A percentile compares a stretch with the other conserved stretches of the same genome.
Conservation (phyloP, 2,113 vertebrate genomes). For the Bufo bufo region DNA sequence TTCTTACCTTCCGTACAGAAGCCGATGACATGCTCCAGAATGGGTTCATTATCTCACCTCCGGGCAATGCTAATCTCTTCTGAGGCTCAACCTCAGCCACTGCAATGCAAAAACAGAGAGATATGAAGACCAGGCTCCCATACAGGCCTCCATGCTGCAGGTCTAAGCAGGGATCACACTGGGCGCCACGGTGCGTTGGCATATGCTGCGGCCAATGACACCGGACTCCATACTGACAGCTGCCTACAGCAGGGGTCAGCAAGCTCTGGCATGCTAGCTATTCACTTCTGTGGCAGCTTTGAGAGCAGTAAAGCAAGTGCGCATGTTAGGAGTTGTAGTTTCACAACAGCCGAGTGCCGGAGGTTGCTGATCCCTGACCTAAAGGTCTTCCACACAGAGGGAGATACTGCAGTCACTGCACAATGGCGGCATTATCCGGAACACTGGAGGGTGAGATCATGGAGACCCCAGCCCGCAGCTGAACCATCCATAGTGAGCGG, state of each 20-base stretch:
- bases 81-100: slow-evolving; percentile 65
- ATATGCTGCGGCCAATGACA: too few relatives aligned
- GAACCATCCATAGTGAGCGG: background rate
- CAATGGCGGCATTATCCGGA: slow-evolving; percentile 20
- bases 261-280: too few relatives aligned
- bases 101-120: slow-evolving; percentile 18
- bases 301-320: too few relatives aligned
- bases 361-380: background rate
- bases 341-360: too few relatives aligned
- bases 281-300: too few relatives aligned
- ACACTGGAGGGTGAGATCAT: background rate
- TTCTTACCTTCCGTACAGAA: slow-evolving; percentile 86
- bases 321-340: too few relatives aligned
- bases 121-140: background rate
- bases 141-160: background rate
- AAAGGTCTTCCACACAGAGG: background rate
- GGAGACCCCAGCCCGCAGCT: background rate
- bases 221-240: too few relatives aligned
- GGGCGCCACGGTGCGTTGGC: too few relatives aligned
- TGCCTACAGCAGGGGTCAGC: too few relatives aligned
- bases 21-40: slow-evolving; percentile 97
- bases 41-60: slow-evolving; percentile 89
- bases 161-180: background rate
- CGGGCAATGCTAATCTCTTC: slow-evolving; percentile 58
- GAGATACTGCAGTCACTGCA: background rate